Conservation (phyloP, 2,113 vertebrate species). For the Pelecanoides urinatrix region DNA sequence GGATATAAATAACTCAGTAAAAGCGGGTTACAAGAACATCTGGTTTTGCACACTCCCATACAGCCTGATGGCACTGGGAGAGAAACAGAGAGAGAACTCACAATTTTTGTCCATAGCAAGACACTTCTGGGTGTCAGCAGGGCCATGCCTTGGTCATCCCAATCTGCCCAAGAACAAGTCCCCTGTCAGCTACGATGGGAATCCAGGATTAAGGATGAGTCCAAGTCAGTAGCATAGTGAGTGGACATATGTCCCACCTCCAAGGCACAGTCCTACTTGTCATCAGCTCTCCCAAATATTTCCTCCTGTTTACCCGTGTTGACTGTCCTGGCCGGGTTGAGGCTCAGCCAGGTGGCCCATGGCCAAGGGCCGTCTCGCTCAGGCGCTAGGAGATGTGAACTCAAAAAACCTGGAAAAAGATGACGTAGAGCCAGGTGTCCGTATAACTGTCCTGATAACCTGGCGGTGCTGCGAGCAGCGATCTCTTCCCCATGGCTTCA, state of each 20-base stretch:
- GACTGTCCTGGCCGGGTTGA: neutral
- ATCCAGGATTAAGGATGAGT: neutral
- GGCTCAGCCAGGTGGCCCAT: neutral
- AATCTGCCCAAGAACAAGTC: neutral
- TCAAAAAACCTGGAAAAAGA: neutral
- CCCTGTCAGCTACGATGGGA: neutral
- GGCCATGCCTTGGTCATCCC: neutral
- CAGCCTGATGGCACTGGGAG: neutral
- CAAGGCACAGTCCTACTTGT: neutral
- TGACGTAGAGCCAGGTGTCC: neutral
- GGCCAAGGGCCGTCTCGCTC: neutral
- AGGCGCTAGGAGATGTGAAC: neutral
- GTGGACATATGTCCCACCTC: neutral
- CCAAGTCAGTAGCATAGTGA: neutral
- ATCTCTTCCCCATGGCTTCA: neutral
- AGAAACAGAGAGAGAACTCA: constrained; percentile 25
- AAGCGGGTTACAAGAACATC: constrained; percentile 54
- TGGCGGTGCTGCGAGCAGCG: rapidly evolving
- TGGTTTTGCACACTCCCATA: constrained; percentile 44
- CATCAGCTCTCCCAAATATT: neutral
- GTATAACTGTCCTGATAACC: rapidly evolving
- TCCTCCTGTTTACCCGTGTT: neutral
- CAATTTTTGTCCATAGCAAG: neutral
- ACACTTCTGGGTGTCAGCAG: constrained; percentile 23
- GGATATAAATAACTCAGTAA: constrained; percentile 67